Evolutionary conservation across 2,113 vertebrate species (phyloP), one percentile per base, ranked within the genome.

Genomic region (Gnathonemus echidnorhynchus): DNA sequence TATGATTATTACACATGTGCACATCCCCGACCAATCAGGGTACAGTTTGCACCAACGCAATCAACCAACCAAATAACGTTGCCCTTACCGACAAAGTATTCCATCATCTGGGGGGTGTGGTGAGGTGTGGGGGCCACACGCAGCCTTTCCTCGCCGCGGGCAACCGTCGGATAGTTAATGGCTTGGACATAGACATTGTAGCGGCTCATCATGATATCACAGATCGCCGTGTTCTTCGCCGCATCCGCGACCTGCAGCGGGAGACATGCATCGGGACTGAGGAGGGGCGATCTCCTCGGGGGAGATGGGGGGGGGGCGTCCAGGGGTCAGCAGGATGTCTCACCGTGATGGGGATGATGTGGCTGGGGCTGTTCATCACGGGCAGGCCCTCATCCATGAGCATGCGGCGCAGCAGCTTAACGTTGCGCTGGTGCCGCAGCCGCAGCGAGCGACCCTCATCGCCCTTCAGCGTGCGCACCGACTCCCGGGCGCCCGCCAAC

Each of bases 61-160:
- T 46, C 84, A 49, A n/a, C 84, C 46, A 27, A 27, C n/a, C 10
- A 49, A 48, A 86, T 46, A 17, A 24, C 10, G 15, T 8, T 17
- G 2, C 24, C 19, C 98, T 96, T 95, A 99, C 98, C 97, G 0
- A 98, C 94, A 91, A 99, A 99, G 80, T 98, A 98, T 91, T 92
- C 96, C 98, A 99, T 99, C 98, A 99, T 99, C 95, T 99, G 97
- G 0, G 98, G 98, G 0, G 96, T 98, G 94, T 99, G 98, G 90
- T 99, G 98, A 5, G 98, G 98, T 0, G 98, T 99, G 3, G 98
- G 98, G 2, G 98, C 98, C 1, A 99, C 99, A 21, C 98, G 97
- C 74, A 99, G 96, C 35, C 99, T 97, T 92, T 99, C 98, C 3
- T 99, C 97, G 45, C 98, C 98, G 0, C 96, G 96, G 3, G 98